Conservation (phyloP, 2,797 vertebrate genomes). For the Rhabdomys pumilio region DNA sequence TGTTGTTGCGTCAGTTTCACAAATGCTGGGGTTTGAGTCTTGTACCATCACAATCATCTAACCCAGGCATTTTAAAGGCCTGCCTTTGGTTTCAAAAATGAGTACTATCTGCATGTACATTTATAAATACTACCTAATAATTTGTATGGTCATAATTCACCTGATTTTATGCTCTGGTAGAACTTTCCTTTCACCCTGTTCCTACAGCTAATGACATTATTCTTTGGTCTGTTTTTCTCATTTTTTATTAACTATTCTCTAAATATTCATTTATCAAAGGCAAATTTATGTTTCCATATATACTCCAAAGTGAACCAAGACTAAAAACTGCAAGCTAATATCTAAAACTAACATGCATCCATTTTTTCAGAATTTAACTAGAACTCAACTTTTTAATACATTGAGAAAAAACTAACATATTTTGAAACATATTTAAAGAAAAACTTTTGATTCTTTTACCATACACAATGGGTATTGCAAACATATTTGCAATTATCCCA, state of each 20-base stretch:
- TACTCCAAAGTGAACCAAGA: not conserved
- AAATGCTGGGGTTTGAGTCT: not conserved
- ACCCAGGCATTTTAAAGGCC: not conserved
- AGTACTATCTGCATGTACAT: not conserved
- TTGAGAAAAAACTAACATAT: not conserved
- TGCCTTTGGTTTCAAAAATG: slow-evolving; percentile 4
- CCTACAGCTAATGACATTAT: not conserved
- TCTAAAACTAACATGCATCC: not conserved
- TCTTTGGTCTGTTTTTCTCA: not conserved
- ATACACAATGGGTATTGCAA: not conserved
- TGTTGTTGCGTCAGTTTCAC: not conserved
- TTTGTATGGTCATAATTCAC: not conserved
- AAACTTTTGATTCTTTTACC: not conserved
- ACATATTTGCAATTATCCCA: slow-evolving; percentile 51
- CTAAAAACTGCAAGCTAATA: not conserved
- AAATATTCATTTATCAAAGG: not conserved
- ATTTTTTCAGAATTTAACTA: not conserved
- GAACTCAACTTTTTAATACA: not conserved
- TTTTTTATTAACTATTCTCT: not conserved
- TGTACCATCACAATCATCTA: not conserved
- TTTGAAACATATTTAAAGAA: not conserved
- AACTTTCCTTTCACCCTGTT: not conserved
- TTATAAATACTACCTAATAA: not conserved
- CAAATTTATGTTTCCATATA: not conserved
- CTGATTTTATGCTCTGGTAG: not conserved